Evolutionary conservation across 1,140 invertebrate genomes (phyloP), one percentile per base, ranked within the genome.

Genomic region (Drosophila repletoides): DNA sequence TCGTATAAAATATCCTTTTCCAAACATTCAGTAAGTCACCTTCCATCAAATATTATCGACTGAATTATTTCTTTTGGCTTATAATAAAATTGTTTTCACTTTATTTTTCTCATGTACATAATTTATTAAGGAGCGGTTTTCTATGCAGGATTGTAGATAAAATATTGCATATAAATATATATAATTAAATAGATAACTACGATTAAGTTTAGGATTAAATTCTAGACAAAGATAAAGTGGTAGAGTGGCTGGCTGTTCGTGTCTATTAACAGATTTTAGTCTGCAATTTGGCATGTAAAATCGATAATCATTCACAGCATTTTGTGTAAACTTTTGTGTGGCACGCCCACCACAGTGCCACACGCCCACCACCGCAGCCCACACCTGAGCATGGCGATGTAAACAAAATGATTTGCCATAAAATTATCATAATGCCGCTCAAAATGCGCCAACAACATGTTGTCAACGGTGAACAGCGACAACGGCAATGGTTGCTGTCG

Each of bases 341-440:
- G 15, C 55, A 31, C 79, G 75, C 79, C 74, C 74, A 66, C 58
- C 10, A 41, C 12, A 33, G 21, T 28, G 48, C 49, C 59, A 26
- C 46, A 12, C 46, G 10, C 19, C 4, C 12, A 28, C 43, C 28
- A 33, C 28, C 45, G 10, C 26, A 29, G 15, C 45, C 4, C 24
- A 4, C 17, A 55, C 36, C 31, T 40, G 40, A 53, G 72, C 65
- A 63, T 76, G 70, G 76, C 74, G 71, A 72, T 86, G 81, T 86
- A 87, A 86, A 86, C 81, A 87, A 76, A 86, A 87, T 86, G 81
- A 86, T 86, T 86, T 80, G 53, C 80, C 81, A 87, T 86, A 86
- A 86, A 86, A 86, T 86, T 86, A 87, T 73, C 76, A 87, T 80
- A 87, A 87, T 87, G 73, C 81, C 61, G 68, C 63, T 72, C 68